Conservation (phyloP, 2,888 invertebrate species). For the Himalopsyche japonica region DNA sequence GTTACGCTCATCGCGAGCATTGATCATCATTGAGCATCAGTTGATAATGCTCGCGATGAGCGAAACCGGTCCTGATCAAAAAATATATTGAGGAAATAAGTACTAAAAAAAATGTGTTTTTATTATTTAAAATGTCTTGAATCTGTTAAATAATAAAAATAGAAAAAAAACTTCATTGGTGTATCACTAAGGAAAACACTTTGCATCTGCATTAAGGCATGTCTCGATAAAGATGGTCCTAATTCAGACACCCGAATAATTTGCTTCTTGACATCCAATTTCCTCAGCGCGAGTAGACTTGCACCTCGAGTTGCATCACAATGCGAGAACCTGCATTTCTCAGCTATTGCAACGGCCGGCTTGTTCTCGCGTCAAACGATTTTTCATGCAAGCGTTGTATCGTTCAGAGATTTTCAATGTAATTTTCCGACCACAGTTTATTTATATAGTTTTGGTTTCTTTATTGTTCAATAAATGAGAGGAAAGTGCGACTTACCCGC, state of each 20-base stretch:
- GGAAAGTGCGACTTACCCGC: too few relatives aligned
- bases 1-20: too few relatives aligned
- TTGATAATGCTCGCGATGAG: too few relatives aligned
- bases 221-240: background rate
- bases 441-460: too few relatives aligned
- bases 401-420: background rate
- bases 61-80: too few relatives aligned
- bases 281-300: background rate
- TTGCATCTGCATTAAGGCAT: background rate
- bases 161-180: too few relatives aligned
- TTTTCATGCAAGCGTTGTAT: constrained; percentile 4
- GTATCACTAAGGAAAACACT: background rate
- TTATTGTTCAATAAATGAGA: too few relatives aligned
- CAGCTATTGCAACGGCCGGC: background rate
- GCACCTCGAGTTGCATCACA: background rate
- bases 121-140: too few relatives aligned
- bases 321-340: background rate
- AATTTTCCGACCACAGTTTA: background rate
- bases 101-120: too few relatives aligned
- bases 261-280: constrained; percentile 26
- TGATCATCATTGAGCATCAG: too few relatives aligned
- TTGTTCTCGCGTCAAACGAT: constrained; percentile 10
- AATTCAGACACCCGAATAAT: background rate
- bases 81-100: too few relatives aligned
- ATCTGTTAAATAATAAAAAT: too few relatives aligned